A percentile compares a stretch with the other conserved stretches of the same genome.
Evolutionary conservation across 1,140 invertebrate species (phyloP).

Genomic region (Brachionus asplanchnoidis): DNA sequence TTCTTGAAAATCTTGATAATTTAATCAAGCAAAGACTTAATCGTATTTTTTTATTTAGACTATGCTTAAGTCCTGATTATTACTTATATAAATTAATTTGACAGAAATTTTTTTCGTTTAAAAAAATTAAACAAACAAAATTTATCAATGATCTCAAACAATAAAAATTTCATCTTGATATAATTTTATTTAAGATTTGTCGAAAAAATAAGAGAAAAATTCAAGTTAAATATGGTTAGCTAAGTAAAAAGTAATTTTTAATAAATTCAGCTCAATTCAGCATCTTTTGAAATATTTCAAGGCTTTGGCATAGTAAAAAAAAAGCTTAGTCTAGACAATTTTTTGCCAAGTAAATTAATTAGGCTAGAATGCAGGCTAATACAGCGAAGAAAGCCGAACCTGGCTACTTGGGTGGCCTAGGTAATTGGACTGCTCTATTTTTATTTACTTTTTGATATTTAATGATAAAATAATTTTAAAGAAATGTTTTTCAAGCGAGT

Average conservation of each 20-base stretch:
- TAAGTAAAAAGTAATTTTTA: background rate
- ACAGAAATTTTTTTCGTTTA: too few species aligned
- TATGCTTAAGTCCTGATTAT: too few species aligned
- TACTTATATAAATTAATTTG: too few species aligned
- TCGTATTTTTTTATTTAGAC: too few species aligned
- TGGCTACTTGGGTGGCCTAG: slow-evolving; percentile 34
- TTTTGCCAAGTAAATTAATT: background rate
- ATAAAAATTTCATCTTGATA: background rate
- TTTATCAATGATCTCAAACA: too few species aligned
- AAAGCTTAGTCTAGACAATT: background rate
- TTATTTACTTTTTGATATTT: background rate
- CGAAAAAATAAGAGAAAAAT: background rate
- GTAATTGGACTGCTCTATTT: background rate
- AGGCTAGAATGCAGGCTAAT: background rate
- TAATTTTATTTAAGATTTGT: background rate
- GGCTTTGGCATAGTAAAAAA: background rate
- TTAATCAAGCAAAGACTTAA: too few species aligned
- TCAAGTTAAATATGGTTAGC: background rate
- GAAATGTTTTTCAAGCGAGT: slow-evolving; percentile 40
- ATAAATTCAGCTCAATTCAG: background rate
- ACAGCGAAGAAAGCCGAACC: background rate
- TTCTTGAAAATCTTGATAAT: too few species aligned
- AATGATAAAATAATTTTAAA: background rate
- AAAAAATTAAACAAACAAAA: too few species aligned
- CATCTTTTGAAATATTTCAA: background rate